phyloP scores from a whole-genome alignment of 2,797 vertebrate genomes.

The Phoebastria nigripes region DNA sequence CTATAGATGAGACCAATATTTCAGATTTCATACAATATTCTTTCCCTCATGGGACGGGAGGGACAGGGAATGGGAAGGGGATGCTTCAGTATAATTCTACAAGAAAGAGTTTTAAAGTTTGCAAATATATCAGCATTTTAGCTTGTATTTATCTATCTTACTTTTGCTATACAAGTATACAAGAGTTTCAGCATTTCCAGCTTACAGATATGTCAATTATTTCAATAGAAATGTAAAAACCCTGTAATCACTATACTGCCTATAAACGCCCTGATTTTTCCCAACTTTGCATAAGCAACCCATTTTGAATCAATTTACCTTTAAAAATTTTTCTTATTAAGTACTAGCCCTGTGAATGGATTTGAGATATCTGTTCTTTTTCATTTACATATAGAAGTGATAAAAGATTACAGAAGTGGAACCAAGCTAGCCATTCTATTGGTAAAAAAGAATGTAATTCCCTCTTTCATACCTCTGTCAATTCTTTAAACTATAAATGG shows the following conservation, averaged over 20 bases:
- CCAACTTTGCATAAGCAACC: neutral
- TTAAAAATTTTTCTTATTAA: neutral
- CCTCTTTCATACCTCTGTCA: neutral
- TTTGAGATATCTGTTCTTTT: neutral
- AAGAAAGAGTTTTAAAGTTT: neutral
- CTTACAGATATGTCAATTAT: neutral
- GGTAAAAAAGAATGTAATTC: neutral
- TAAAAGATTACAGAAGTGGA: neutral
- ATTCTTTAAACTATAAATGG: neutral
- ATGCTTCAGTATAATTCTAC: neutral
- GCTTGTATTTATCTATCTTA: neutral
- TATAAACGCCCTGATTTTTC: neutral
- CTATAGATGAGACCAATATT: neutral
- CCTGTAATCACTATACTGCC: neutral
- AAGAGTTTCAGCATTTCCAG: neutral
- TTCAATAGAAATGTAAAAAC: neutral
- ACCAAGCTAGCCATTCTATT: neutral
- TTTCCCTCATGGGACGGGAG: neutral
- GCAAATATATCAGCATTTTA: neutral
- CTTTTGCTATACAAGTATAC: neutral
- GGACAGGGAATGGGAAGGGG: rapidly evolving
- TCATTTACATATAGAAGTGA: neutral
- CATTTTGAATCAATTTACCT: neutral
- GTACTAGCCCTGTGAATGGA: neutral
- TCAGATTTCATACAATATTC: neutral